Percentiles rank a stretch among this genome's conserved stretches.
Evolutionary conservation across 2,797 vertebrate species (phyloP).

Genomic region (Trichosurus vulpecula): DNA sequence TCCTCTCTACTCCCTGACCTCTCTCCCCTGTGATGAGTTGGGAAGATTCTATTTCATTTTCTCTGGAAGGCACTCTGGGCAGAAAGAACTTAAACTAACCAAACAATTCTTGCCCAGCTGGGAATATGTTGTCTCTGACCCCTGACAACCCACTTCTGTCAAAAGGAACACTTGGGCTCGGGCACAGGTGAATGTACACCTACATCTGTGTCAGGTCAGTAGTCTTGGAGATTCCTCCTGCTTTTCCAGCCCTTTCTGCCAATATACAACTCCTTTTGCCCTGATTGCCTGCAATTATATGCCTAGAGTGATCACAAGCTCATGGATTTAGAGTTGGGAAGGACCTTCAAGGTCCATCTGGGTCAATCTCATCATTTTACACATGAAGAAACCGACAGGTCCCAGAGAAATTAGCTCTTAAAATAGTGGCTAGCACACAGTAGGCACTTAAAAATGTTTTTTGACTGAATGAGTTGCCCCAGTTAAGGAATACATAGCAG

Average conservation of each 20-base stretch:
- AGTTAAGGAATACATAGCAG: not conserved
- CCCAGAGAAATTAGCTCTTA: not conserved
- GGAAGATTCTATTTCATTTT: slow-evolving; percentile 66
- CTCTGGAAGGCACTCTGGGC: slow-evolving; percentile 44
- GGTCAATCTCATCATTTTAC: not conserved
- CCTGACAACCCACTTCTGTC: slow-evolving; percentile 26
- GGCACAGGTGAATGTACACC: not conserved
- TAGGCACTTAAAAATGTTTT: not conserved
- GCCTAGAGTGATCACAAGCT: not conserved
- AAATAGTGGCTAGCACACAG: not conserved
- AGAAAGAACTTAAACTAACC: slow-evolving; percentile 55
- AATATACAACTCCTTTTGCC: not conserved
- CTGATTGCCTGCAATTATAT: not conserved
- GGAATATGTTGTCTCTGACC: not conserved
- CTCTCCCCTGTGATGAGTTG: slow-evolving; percentile 37
- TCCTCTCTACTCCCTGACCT: slow-evolving; percentile 63
- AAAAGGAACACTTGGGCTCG: slow-evolving; percentile 8
- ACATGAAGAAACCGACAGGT: not conserved
- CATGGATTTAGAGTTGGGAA: not conserved
- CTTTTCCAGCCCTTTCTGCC: slow-evolving; percentile 18
- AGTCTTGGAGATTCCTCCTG: not conserved
- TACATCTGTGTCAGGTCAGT: not conserved
- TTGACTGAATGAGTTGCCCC: not conserved
- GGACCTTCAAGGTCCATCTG: not conserved
- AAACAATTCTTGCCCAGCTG: slow-evolving; percentile 29